A percentile compares a stretch with the other conserved stretches of the same genome.
These are phyloP conservation scores for Pteruthius melanotis DNA, from an alignment of 2,113 vertebrate genomes.

Conservation along the genomic window DNA sequence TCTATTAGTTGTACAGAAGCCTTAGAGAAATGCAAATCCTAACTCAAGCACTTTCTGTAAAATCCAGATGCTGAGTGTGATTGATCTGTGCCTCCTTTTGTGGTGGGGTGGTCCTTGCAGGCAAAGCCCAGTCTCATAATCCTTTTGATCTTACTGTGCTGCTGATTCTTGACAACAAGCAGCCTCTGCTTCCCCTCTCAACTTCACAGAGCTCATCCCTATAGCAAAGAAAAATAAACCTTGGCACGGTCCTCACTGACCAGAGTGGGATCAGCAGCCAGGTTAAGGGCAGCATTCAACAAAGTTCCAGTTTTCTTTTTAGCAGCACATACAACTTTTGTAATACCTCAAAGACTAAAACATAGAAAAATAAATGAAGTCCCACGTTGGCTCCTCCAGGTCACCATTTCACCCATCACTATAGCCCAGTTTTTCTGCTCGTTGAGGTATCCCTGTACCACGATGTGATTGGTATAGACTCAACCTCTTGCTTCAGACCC, in stretches of 20 bases:
- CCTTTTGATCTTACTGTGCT: not conserved
- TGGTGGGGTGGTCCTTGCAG: not conserved
- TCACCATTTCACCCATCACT: not conserved
- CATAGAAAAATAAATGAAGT: not conserved
- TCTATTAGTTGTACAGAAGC: not conserved
- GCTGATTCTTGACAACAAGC: not conserved
- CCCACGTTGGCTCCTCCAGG: not conserved
- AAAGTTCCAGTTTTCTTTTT: not conserved
- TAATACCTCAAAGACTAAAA: not conserved
- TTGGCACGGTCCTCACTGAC: not conserved
- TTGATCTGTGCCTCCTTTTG: not conserved
- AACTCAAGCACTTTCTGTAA: not conserved
- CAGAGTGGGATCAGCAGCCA: not conserved
- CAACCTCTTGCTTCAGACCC: not conserved
- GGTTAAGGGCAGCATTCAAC: not conserved
- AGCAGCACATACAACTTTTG: not conserved
- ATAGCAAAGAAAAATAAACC: not conserved
- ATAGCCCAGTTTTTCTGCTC: not conserved
- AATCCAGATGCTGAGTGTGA: not conserved
- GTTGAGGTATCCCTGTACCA: rapidly evolving
- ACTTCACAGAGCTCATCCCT: not conserved
- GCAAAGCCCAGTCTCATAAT: not conserved
- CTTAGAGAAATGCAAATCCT: not conserved
- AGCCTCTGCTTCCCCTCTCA: not conserved
- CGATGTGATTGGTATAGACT: not conserved